These are phyloP conservation scores for Caenorhabditis wallacei DNA, from an alignment of 2,888 invertebrate species.

Conservation along the genomic window DNA sequence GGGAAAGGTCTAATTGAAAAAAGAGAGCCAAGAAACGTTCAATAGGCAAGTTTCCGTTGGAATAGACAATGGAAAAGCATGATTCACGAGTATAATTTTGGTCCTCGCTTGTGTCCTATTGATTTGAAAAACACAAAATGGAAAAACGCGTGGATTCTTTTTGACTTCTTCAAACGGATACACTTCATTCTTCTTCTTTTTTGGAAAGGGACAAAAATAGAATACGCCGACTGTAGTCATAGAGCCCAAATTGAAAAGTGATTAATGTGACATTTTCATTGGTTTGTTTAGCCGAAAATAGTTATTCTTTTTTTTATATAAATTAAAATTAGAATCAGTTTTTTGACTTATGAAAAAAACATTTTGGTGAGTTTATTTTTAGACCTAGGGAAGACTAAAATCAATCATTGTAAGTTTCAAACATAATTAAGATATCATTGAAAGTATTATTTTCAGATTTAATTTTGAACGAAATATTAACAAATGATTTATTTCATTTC, in stretches of 20 bases:
- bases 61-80: slow-evolving; percentile 4
- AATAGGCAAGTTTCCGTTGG: slow-evolving; percentile 1
- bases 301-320: too few relatives aligned
- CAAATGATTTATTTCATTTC: slow-evolving; percentile 13
- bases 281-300: neutral
- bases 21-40: slow-evolving; percentile 31
- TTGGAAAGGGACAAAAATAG: neutral
- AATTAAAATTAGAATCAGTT: too few relatives aligned
- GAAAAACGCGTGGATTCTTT: slow-evolving; percentile 5
- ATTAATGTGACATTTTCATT: slow-evolving; percentile 27
- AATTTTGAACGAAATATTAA: slow-evolving; percentile 14
- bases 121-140: slow-evolving; percentile 1
- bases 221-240: slow-evolving; percentile 11
- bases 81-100: slow-evolving; percentile 43
- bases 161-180: slow-evolving; percentile 15
- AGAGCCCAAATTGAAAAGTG: neutral
- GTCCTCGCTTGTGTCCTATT: slow-evolving; percentile 20
- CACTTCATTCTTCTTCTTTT: slow-evolving; percentile 10
- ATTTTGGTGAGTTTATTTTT: too few relatives aligned
- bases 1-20: slow-evolving; percentile 40
- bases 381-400: too few relatives aligned
- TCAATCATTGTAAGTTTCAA: too few relatives aligned
- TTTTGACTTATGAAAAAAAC: too few relatives aligned
- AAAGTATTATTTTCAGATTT: too few relatives aligned
- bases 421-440: too few relatives aligned